A percentile compares a stretch with the other conserved stretches of the same genome.
Conservation (phyloP, 2,113 vertebrate species). For the Cinclus cinclus region DNA sequence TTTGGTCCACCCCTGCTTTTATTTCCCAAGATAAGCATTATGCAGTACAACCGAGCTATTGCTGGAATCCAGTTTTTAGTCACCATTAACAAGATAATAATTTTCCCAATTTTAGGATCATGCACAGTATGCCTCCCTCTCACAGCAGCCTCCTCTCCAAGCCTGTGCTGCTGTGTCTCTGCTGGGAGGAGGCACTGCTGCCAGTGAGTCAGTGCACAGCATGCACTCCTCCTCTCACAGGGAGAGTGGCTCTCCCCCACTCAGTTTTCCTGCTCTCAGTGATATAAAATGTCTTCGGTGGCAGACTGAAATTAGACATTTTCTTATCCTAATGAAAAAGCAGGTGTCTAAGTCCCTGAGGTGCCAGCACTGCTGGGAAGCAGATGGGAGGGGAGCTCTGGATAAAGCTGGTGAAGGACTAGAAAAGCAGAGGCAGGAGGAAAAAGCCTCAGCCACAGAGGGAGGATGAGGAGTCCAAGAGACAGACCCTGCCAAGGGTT, state of each 20-base stretch:
- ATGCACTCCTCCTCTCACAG: neutral
- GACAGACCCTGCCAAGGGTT: neutral
- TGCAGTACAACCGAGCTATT: neutral
- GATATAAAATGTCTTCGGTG: neutral
- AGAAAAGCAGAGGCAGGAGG: neutral
- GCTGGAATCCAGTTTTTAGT: neutral
- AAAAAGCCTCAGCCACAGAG: neutral
- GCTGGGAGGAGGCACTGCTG: neutral
- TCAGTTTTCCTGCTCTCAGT: neutral
- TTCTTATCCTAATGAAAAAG: neutral
- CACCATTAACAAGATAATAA: neutral
- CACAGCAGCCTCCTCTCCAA: rapidly evolving
- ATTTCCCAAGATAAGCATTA: neutral
- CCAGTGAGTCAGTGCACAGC: neutral
- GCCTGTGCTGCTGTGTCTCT: neutral
- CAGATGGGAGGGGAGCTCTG: neutral
- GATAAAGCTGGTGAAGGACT: neutral
- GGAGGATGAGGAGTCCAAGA: neutral
- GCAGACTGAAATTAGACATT: neutral
- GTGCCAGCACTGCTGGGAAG: neutral
- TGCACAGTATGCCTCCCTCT: neutral
- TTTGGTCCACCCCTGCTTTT: neutral
- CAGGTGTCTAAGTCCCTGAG: neutral
- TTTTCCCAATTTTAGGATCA: neutral
- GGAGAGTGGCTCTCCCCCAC: neutral